Evolutionary conservation across 2,113 vertebrate species (phyloP).

Genomic region (Prochilodus magdalenae): DNA sequence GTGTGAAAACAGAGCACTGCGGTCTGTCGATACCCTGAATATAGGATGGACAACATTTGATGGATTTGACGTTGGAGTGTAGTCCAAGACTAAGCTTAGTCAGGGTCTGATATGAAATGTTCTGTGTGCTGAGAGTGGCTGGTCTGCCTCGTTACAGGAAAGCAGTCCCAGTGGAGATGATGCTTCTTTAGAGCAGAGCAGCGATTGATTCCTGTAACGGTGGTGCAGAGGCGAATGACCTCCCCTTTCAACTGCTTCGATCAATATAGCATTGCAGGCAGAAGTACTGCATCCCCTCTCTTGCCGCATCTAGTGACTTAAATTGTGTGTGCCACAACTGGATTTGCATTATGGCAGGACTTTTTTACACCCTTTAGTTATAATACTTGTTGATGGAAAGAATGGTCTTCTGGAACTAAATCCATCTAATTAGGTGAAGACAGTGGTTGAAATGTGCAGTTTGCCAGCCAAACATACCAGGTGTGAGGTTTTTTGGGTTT

Average conservation of each 20-base stretch:
- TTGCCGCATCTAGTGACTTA: background rate
- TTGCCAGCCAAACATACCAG: too few species aligned
- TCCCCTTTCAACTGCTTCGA: slow-evolving; percentile 21
- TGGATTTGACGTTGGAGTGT: background rate
- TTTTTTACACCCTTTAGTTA: background rate
- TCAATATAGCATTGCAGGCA: slow-evolving; percentile 43
- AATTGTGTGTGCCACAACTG: background rate
- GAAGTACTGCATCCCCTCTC: slow-evolving; percentile 37
- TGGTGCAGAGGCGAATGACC: slow-evolving; percentile 48
- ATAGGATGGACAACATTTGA: too few species aligned
- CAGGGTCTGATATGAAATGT: background rate
- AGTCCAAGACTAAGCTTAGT: background rate
- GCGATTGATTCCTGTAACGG: slow-evolving; percentile 46
- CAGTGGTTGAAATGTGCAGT: too few species aligned
- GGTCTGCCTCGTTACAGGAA: slow-evolving; percentile 39
- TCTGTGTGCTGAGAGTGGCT: background rate
- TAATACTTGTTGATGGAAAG: too few species aligned
- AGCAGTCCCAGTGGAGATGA: slow-evolving; percentile 25
- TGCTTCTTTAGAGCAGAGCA: slow-evolving; percentile 41
- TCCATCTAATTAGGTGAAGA: too few species aligned
- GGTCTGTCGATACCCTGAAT: too few species aligned
- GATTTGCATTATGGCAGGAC: background rate
- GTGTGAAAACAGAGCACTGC: too few species aligned
- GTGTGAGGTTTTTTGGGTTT: too few species aligned
- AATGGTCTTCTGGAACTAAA: too few species aligned